These are phyloP conservation scores for Himantopus leucocephalus DNA, from an alignment of 2,113 vertebrate genomes.

Conservation along the genomic window DNA sequence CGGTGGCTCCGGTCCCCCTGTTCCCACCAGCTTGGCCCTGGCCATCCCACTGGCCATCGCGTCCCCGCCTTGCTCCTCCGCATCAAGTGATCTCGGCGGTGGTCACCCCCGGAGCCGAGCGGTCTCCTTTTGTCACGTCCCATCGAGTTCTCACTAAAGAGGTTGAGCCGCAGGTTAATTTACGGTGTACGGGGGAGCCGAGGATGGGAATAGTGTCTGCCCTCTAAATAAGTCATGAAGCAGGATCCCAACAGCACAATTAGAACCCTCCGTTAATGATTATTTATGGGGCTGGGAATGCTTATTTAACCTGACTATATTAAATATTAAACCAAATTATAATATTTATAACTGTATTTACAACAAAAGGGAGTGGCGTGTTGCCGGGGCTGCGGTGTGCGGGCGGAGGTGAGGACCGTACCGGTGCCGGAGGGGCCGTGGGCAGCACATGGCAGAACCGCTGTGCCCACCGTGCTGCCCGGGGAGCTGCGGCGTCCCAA, in stretches of 20 bases:
- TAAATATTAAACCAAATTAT: slow-evolving; percentile 73
- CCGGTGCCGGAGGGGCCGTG: fast-evolving
- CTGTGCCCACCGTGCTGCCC: neutral
- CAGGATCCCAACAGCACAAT: slow-evolving; percentile 69
- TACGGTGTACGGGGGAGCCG: neutral
- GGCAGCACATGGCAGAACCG: neutral
- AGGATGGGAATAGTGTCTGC: slow-evolving; percentile 10
- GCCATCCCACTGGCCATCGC: fast-evolving
- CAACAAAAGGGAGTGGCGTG: neutral
- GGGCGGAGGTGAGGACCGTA: neutral
- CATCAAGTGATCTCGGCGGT: fast-evolving
- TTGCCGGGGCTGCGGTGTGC: neutral
- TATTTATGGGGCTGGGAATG: slow-evolving; percentile 65
- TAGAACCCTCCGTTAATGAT: slow-evolving; percentile 64
- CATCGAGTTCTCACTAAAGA: neutral
- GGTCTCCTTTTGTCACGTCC: neutral
- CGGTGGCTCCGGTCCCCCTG: fast-evolving
- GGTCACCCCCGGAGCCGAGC: neutral
- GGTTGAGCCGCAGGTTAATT: neutral
- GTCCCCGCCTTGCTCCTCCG: neutral
- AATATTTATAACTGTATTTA: slow-evolving; percentile 58
- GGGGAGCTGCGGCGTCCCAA: neutral
- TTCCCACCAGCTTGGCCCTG: fast-evolving
- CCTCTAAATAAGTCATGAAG: slow-evolving; percentile 70
- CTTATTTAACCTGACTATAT: slow-evolving; percentile 62